Base-by-base conservation (phyloP, 2,797 vertebrate genomes). In the Molossus alvarezi region DNA sequence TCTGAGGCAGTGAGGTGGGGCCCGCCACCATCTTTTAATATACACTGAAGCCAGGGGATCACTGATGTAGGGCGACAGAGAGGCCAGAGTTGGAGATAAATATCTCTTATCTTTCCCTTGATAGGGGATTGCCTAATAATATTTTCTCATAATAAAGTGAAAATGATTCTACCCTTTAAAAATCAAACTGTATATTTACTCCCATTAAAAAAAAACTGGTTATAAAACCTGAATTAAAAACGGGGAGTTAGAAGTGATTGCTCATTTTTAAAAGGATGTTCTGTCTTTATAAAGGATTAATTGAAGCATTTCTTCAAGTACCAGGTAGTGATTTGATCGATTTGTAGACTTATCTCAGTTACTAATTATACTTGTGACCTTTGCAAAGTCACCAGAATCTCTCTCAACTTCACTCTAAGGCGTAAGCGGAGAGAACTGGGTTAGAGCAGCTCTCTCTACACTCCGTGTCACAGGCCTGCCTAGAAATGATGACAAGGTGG, bases 101-200 rank as follows among this genome's bases (percentile, higher is more conserved):
- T 23, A 33, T 37, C 4, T 10, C 6, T 83, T 57, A 79, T 45
- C 45, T 85, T 77, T 57, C 62, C 21, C 41, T 64, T 76, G 9
- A 45, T 0, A 79, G 64, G 6, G 18, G 5, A 73, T 21, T 55
- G 51, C 23, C 65, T 51, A 82, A 58, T 37, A 41, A 37, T 9
- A 58, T 12, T 80, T 21, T 11, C 76, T 58, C n/a, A 58, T 58
- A 25, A 25, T 41, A 80, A 58, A 81, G 20, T 84, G 7, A 88
- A 93, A 96, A 83, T 29, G 75, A 93, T 65, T 93, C 72, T 33
- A 57, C 18, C 25, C 88, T 85, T 71, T 3, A 51, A 97, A 97
- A 94, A 73, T 64, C 18, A 90, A 85, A 83, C 25, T 75, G 2
- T 62, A 18, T 33, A 71, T 72, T 93, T 77, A 84, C n/a, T 23